Percentiles rank a stretch among this genome's conserved stretches.
Evolutionary conservation across 2,797 vertebrate genomes (phyloP).

Genomic region (Enteromius mattozi): DNA sequence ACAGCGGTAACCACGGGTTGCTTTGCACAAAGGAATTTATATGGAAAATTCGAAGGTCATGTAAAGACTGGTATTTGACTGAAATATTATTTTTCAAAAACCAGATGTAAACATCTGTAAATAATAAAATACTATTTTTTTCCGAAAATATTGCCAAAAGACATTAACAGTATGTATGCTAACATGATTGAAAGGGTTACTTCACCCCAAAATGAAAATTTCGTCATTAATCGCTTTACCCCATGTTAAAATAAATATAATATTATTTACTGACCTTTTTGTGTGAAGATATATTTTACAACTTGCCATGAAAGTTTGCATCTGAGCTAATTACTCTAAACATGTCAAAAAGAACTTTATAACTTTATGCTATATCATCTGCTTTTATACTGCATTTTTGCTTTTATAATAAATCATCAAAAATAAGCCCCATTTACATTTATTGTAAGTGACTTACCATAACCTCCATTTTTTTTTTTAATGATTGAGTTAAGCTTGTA

Average conservation of each 20-base stretch:
- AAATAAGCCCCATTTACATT: neutral
- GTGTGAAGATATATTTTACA: neutral
- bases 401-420: neutral
- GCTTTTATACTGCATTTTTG: neutral
- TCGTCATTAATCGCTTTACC: too few species aligned
- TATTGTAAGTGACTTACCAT: neutral
- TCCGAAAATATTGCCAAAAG: neutral
- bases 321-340: neutral
- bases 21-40: neutral
- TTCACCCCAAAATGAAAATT: too few species aligned
- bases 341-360: neutral
- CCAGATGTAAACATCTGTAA: neutral
- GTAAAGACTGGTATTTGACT: neutral
- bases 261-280: neutral
- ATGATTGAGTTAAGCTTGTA: neutral
- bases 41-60: neutral
- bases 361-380: neutral
- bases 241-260: too few species aligned
- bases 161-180: neutral
- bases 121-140: neutral
- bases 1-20: neutral
- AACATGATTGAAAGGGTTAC: neutral
- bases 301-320: neutral
- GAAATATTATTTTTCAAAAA: neutral
- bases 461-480: neutral